A percentile compares a stretch with the other conserved stretches of the same genome.
These are phyloP conservation scores for Cotesia chilonis DNA, from an alignment of 1,140 invertebrate species.

Conservation along the genomic window DNA sequence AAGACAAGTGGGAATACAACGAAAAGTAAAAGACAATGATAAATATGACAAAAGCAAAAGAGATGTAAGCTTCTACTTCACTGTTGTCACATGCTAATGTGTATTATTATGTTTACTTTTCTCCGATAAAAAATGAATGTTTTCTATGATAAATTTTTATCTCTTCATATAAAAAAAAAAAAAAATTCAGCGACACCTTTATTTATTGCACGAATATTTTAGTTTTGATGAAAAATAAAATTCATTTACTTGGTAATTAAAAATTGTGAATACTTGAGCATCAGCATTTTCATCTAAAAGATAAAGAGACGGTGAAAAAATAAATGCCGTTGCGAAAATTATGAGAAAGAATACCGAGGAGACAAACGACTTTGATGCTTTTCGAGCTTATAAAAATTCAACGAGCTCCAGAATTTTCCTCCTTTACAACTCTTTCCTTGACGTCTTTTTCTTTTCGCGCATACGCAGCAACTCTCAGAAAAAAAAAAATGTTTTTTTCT, in stretches of 20 bases:
- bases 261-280: background rate
- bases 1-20: conserved; percentile 1
- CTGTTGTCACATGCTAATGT: background rate
- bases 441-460: background rate
- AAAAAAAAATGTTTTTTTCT: background rate
- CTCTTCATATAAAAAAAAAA: background rate
- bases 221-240: background rate
- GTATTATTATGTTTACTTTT: too few relatives aligned
- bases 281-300: background rate
- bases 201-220: too few relatives aligned
- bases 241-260: background rate
- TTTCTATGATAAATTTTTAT: background rate
- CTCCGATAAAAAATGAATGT: background rate
- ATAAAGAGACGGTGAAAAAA: background rate
- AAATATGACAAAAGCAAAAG: conserved; percentile 18
- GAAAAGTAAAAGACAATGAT: conserved; percentile 9
- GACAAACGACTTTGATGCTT: conserved; percentile 26
- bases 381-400: conserved; percentile 29
- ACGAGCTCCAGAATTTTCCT: conserved; percentile 19
- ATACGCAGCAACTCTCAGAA: conserved; percentile 11
- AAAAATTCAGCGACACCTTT: too few relatives aligned
- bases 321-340: conserved; percentile 1
- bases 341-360: conserved; percentile 5
- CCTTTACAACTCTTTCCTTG: conserved; percentile 2
- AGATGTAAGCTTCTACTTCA: background rate